Evolutionary conservation across 2,113 vertebrate species (phyloP), one percentile per base, ranked within the genome.

Genomic region (Acanthochromis polyacanthus): DNA sequence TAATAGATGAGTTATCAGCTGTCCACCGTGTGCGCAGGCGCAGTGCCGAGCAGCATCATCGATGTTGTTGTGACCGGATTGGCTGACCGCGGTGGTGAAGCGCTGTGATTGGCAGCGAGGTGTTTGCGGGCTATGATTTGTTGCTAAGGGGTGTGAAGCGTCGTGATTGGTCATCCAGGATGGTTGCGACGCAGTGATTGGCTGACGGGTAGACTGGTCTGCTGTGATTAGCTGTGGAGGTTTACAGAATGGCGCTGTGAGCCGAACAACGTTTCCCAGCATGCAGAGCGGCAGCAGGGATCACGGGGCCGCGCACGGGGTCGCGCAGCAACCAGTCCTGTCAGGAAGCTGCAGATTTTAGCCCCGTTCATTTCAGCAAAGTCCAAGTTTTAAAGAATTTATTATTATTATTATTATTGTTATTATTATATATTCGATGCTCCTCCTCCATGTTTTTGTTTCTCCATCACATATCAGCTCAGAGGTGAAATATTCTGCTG

Each of bases 1-100:
- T 96, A 96, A 96, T 95, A 97, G 96, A 97, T 94, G 96, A 96
- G 96, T 95, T 96, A 93, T 94, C 90, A 93, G 93, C 88, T 94
- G 91, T 95, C 81, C 77, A 64, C 68, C 48, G 82, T 88, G 16
- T 93, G 96, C 97, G 89, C 96, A 95, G 92, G 96, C 97, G 97
- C 96, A 81, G 48, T 83, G 61, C 53, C 80, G 90, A 92, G 89
- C 61, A 69, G 93, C 94, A 92, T 89, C 94, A 91, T 92, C 92
- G 95, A 95, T 93, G 85, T 89, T 92, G 96, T 96, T 96, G 95
- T 97, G 87, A 88, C 46, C 28, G 30, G 73, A 94, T 92, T 92
- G 91, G 90, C 45, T 71, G 50, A 14, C 1, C 15, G 8, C 2
- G 11, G 10, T 30, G 17, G 0, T 1, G 17, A 16, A 9, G 23